Evolutionary conservation across 2,797 vertebrate genomes (phyloP).

Genomic region (Ispidina picta): DNA sequence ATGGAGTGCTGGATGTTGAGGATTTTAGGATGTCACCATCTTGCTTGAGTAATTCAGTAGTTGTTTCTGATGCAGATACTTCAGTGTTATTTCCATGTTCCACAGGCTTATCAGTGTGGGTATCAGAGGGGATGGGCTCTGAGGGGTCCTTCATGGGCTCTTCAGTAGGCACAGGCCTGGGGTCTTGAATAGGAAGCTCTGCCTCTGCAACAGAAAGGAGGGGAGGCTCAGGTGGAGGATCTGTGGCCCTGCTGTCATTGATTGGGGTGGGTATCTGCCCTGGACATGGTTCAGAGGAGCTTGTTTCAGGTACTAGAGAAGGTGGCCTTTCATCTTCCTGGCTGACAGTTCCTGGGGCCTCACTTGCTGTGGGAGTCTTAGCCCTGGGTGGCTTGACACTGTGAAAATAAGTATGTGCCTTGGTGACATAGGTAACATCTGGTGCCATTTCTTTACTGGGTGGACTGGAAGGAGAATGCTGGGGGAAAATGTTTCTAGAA

Average conservation of each 20-base stretch:
- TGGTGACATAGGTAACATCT: constrained; percentile 66
- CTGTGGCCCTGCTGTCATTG: not conserved
- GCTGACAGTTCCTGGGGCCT: not conserved
- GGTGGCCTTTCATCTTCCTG: not conserved
- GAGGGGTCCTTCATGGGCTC: not conserved
- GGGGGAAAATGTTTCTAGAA: constrained; percentile 18
- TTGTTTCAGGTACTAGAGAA: not conserved
- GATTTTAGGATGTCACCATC: not conserved
- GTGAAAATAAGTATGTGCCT: constrained; percentile 29
- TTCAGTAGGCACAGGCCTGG: not conserved
- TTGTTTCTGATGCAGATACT: not conserved
- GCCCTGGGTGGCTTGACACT: constrained; percentile 40
- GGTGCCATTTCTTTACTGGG: constrained; percentile 63
- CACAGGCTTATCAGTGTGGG: not conserved
- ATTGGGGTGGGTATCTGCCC: not conserved
- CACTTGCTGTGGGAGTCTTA: not conserved
- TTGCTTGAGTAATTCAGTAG: not conserved
- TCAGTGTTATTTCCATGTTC: not conserved
- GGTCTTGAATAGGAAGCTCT: not conserved
- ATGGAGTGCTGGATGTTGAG: not conserved
- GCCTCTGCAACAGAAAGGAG: not conserved
- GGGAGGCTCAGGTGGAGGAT: not conserved
- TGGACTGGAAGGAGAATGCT: constrained; percentile 52
- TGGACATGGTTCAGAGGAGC: not conserved
- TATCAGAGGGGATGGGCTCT: not conserved